A percentile compares a stretch with the other conserved stretches of the same genome.
These are phyloP conservation scores for Incurvaria masculella DNA, from an alignment of 2,888 invertebrate species.

Conservation along the genomic window DNA sequence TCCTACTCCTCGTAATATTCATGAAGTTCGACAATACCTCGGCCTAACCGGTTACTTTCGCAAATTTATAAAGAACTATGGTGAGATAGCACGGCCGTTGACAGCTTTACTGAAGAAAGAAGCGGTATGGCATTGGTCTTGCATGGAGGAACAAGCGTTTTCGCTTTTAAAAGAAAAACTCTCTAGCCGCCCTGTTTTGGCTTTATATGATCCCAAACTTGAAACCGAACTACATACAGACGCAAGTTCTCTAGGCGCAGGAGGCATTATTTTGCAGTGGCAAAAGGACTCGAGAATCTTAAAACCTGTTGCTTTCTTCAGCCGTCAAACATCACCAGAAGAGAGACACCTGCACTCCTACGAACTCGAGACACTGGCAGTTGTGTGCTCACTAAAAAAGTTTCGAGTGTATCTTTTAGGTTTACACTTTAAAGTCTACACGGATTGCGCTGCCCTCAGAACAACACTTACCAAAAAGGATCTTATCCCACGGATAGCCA, in stretches of 20 bases:
- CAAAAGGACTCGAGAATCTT: too few relatives aligned
- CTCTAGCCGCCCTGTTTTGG: conserved; percentile 8
- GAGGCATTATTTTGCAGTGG: conserved; percentile 21
- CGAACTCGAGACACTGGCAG: conserved; percentile 20
- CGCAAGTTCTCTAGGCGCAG: conserved; percentile 20
- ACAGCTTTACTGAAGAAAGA: conserved; percentile 12
- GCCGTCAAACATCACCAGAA: conserved; percentile 13
- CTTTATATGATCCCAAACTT: conserved; percentile 11
- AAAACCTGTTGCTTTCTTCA: conserved; percentile 15
- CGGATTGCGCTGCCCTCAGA: conserved; percentile 17
- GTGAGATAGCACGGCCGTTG: conserved; percentile 10
- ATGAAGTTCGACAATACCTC: conserved; percentile 14
- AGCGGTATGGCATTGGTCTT: conserved; percentile 12
- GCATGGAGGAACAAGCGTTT: conserved; percentile 10
- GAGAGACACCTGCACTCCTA: conserved; percentile 17
- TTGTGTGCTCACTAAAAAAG: conserved; percentile 17
- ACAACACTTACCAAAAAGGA: conserved; percentile 13
- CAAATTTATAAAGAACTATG: conserved; percentile 12
- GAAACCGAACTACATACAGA: conserved; percentile 23
- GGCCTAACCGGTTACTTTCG: conserved; percentile 15
- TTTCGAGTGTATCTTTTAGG: conserved; percentile 19
- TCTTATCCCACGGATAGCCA: conserved; percentile 14
- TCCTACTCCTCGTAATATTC: conserved; percentile 9
- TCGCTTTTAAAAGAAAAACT: conserved; percentile 12
- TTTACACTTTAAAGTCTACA: conserved; percentile 17